Evolutionary conservation across 2,113 vertebrate genomes (phyloP), one percentile per base, ranked within the genome.

Genomic region (Romanogobio albipinnatus): DNA sequence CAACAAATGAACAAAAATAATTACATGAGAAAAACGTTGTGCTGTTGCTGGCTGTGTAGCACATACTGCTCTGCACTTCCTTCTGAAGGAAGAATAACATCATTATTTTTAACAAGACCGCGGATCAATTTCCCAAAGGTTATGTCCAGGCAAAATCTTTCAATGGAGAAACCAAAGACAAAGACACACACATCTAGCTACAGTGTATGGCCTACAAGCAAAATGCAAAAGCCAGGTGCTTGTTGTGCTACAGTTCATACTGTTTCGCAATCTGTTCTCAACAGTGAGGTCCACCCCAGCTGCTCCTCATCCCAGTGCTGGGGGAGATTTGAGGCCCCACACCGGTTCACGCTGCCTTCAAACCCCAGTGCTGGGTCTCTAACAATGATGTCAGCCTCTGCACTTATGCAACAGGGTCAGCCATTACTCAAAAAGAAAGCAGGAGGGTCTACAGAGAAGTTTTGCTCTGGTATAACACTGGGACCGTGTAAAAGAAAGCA

Each of bases 331-430:
- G 78, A 84, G 82, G 82, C 82, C 71, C 85, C 85, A 73, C 33
- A 77, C 47, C 73, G 45, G 66, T 86, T 75, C 53, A 24, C 64
- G 22, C 76, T 39, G 75, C 51, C 61, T 39, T 81, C 36, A 62
- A 64, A 83, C 62, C 82, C 62, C 82, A 26, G 36, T 80, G 45
- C 81, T 75, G 84, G 74, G 81, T 82, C 84, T 82, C 64, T 61
- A 86, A 59, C 56, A 62, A 88, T 88, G 87, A 88, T 82, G 87
- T 85, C 83, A 88, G 64, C 78, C 29, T 58, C 43, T 53, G 70
- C 1, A 5, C 78, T 88, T 84, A 78, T 47, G 58, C 61, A 88
- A 88, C 74, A 77, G 56, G 43, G 82, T 84, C 77, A 84, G 82
- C n/a, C 76, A 64, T 86, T 76, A 86, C 62, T 82, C 78, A 88